Evolutionary conservation across 2,797 vertebrate species (phyloP).

Genomic region (Acrossocheilus wenchowensis): DNA sequence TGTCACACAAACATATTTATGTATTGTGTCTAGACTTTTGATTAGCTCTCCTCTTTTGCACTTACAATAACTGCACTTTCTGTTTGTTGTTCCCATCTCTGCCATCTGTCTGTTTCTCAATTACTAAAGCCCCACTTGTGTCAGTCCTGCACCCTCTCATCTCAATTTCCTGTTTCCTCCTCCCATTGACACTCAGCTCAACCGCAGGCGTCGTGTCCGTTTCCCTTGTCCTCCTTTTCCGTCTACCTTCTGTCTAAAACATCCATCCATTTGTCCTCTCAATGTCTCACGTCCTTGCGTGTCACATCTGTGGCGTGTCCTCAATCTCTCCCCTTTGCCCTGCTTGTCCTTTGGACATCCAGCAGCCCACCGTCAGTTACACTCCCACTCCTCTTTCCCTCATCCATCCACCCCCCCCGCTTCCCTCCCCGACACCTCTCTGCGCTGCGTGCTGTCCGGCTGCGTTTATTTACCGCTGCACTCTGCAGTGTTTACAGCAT

Average conservation of each 20-base stretch:
- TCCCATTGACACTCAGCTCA: conserved; percentile 24
- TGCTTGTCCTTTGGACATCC: conserved; percentile 9
- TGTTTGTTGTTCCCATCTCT: conserved; percentile 15
- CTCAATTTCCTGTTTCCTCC: conserved; percentile 35
- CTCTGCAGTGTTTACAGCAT: conserved; percentile 83
- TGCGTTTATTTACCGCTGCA: conserved; percentile 79
- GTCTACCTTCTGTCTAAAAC: conserved; percentile 10
- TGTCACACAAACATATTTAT: background rate
- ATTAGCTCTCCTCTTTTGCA: background rate
- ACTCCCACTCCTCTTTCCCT: conserved; percentile 18
- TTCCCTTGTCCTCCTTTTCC: conserved; percentile 26
- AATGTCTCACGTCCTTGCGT: background rate
- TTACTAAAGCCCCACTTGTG: conserved; percentile 30
- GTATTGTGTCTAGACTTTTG: background rate
- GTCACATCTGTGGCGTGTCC: conserved; percentile 15
- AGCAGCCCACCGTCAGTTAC: background rate
- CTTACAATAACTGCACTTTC: conserved; percentile 3
- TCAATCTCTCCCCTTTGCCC: conserved; percentile 22
- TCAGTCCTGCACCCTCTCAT: conserved; percentile 11
- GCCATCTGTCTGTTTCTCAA: conserved; percentile 31
- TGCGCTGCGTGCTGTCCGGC: conserved; percentile 71
- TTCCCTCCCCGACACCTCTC: conserved; percentile 37
- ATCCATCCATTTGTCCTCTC: conserved; percentile 19
- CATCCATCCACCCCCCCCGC: conserved; percentile 20
- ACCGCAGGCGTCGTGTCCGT: background rate